Evolutionary conservation across 2,888 invertebrate genomes (phyloP).

Genomic region (Lasiommata megera): DNA sequence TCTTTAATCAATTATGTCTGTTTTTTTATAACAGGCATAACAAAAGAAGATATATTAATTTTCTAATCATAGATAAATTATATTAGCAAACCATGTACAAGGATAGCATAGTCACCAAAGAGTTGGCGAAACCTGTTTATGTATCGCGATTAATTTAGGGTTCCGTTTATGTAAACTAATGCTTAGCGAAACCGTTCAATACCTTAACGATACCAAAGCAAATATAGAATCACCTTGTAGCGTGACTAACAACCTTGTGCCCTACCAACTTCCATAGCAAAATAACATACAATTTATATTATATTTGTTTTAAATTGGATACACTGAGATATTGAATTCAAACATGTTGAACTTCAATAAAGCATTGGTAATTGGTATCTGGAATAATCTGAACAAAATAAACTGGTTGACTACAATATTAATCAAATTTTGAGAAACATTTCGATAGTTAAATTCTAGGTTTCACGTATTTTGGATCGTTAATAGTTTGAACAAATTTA

Average conservation of each 20-base stretch:
- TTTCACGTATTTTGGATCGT: too few relatives aligned
- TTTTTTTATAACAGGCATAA: not conserved
- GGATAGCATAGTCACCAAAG: slow-evolving; percentile 41
- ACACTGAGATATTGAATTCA: too few relatives aligned
- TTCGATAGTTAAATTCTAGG: not conserved
- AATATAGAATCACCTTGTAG: slow-evolving; percentile 15
- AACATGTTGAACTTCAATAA: too few relatives aligned
- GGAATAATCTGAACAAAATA: too few relatives aligned
- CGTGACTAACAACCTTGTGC: not conserved
- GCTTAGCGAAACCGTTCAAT: not conserved
- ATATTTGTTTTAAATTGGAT: slow-evolving; percentile 3
- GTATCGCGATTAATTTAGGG: slow-evolving; percentile 18
- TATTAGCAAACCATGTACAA: slow-evolving; percentile 37
- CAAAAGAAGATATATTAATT: slow-evolving; percentile 25
- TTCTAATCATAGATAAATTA: slow-evolving; percentile 29
- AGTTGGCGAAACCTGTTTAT: slow-evolving; percentile 11
- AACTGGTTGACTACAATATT: too few relatives aligned
- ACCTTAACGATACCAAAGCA: not conserved
- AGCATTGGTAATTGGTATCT: too few relatives aligned
- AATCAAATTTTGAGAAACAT: not conserved
- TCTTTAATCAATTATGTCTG: too few relatives aligned
- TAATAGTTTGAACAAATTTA: too few relatives aligned
- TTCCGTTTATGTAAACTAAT: slow-evolving; percentile 6
- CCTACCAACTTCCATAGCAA: slow-evolving; percentile 1
- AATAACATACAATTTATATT: not conserved